These are phyloP conservation scores for Apodemia mormo DNA, from an alignment of 2,888 invertebrate genomes.

Conservation along the genomic window DNA sequence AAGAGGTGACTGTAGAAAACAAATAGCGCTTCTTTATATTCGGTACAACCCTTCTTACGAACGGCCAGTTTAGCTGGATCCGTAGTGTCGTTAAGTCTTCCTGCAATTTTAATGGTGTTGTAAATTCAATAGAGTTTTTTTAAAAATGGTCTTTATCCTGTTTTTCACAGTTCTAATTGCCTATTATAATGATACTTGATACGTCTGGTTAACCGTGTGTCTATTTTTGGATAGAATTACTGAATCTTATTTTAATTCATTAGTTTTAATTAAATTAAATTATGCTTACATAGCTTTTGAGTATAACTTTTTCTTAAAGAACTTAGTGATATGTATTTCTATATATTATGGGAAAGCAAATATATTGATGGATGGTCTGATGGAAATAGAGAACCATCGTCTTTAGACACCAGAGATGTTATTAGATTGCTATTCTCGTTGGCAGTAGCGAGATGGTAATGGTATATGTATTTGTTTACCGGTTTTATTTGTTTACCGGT, in stretches of 20 bases:
- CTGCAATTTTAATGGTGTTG: constrained; percentile 18
- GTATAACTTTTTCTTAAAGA: too few relatives aligned
- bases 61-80: constrained; percentile 43
- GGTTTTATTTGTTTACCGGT: too few relatives aligned
- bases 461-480: too few relatives aligned
- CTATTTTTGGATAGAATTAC: constrained; percentile 35
- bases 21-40: constrained; percentile 62
- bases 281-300: not conserved
- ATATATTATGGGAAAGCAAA: too few relatives aligned
- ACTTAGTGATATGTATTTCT: too few relatives aligned
- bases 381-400: too few relatives aligned
- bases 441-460: too few relatives aligned
- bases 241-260: constrained; percentile 4
- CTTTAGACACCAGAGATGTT: too few relatives aligned
- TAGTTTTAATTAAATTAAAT: constrained; percentile 19
- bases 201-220: constrained; percentile 43
- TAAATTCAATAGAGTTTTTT: constrained; percentile 38
- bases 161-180: constrained; percentile 74
- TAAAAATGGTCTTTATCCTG: constrained; percentile 43
- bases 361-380: too few relatives aligned
- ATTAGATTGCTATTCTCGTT: too few relatives aligned
- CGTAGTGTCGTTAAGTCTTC: constrained; percentile 3
- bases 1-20: constrained; percentile 75
- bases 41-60: constrained; percentile 54
- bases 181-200: constrained; percentile 79